Base-by-base conservation (phyloP, 2,888 invertebrate species). In the Hypena proboscidalis region DNA sequence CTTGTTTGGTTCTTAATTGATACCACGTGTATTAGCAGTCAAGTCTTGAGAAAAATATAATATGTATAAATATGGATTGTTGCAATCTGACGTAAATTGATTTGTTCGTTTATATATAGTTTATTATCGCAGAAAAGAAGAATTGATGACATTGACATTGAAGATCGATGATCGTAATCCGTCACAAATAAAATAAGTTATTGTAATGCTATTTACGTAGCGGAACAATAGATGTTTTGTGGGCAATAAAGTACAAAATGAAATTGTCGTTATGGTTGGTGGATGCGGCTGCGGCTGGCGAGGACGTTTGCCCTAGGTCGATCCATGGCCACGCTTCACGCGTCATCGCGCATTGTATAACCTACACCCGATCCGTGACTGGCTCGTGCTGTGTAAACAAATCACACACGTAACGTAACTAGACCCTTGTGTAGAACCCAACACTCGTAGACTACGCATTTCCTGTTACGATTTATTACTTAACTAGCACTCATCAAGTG, bases 301-400 rank as follows among this genome's bases (percentile, higher is more conserved):
- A 82, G 83, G 83, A 80, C 82, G 72, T 53, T 56, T 66, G 75
- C 64, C 83, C 80, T 85, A 85, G 85, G 84, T 82, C 82, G 70
- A 61, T 68, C 69, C 87, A 87, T 79, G 88, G 89, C 70, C 85
- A 71, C 41, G 56, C 73, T 75, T 85, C 81, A 85, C 82, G 86
- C 85, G 77, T 83, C 85, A 87, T 83, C 76, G 80, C 72, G 31
- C 60, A 50, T 71, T 67, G 64, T 70, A 63, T 70, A 63, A 63
- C 48, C 47, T 65, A 43, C 49, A 62, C 47, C 55, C 52, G 51
- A 66, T 60, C 67, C 58, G 60, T 61, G 69, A 57, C 62, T 58
- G 34, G 47, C 50, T 59, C 45, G 59, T 52, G 9, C 35, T 34
- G 15, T 51, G 38, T 22, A 45, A 38, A 38, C 31, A 13, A 37